These are phyloP conservation scores for Odobenus rosmarus DNA, from an alignment of 2,113 vertebrate genomes.

Conservation along the genomic window DNA sequence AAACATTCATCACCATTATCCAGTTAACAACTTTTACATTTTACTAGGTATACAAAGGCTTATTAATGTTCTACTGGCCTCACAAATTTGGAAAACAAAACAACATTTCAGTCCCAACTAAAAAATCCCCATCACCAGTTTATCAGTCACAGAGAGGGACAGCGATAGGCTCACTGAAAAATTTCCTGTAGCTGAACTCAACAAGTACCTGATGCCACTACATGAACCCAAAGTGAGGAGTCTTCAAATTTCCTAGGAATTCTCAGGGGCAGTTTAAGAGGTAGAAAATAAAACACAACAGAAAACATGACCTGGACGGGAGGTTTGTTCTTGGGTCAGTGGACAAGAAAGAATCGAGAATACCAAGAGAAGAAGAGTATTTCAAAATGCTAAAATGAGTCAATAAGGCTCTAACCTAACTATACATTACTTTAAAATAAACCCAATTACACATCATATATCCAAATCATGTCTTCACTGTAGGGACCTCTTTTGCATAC, in stretches of 20 bases:
- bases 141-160: neutral
- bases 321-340: neutral
- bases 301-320: neutral
- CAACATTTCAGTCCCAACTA: neutral
- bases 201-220: neutral
- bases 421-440: neutral
- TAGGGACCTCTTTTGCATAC: neutral
- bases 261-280: neutral
- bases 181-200: fast-evolving
- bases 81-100: neutral
- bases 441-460: neutral
- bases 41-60: neutral
- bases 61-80: neutral
- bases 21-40: neutral
- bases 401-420: neutral
- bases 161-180: neutral
- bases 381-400: neutral
- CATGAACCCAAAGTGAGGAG: neutral
- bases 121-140: neutral
- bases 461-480: neutral
- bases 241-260: neutral
- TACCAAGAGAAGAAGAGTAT: neutral
- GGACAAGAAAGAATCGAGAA: neutral
- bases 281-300: neutral
- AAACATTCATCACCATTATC: neutral